Base-by-base conservation (phyloP, 2,888 invertebrate genomes). In the Chrysotoxum bicinctum region DNA sequence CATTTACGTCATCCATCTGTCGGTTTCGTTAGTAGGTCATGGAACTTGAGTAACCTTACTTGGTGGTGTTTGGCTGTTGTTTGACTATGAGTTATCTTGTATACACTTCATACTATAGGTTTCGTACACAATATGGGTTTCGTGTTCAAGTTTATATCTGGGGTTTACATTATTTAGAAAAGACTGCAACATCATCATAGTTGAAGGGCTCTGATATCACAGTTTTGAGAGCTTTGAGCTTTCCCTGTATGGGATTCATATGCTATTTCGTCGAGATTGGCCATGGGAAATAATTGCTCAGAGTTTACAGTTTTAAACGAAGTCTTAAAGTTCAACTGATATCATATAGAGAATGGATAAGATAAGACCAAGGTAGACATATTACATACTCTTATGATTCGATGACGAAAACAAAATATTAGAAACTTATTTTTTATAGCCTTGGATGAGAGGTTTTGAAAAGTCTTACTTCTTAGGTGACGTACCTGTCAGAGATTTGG, bases 11-110 rank as follows among this genome's bases (percentile, higher is more conserved):
- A 84, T 72, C 19, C 72, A 40, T 75, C 45, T 73, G 64, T 84
- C 66, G 84, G 30, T 54, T 52, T 52, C 54, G 54, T 76, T 80
- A 80, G 75, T 84, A 43, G 84, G 79, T 84, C 84, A 84, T 75
- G 84, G 84, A 84, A 79, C 84, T 58, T 72, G 48, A 79, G 84
- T 84, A 84, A 84, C 84, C 84, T 84, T 79, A 84, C 69, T 77
- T 14, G 48, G 16, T 19, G 23, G 69, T 69, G 48, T 35, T 70
- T 68, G 26, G 23, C 43, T 56, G 69, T 43, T 48, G 14, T 56
- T 76, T 58, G 62, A 30, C 35, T 64, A 64, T 64, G 48, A 16
- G n/a, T 26, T 56, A 32, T 64, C 50, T 43, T 54, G 56, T 52
- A 37, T 66, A n/a, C 32, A 68, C 60, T 77, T 62, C 77, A 77